These are phyloP conservation scores for Eira barbara DNA, from an alignment of 2,113 vertebrate species.

Conservation along the genomic window DNA sequence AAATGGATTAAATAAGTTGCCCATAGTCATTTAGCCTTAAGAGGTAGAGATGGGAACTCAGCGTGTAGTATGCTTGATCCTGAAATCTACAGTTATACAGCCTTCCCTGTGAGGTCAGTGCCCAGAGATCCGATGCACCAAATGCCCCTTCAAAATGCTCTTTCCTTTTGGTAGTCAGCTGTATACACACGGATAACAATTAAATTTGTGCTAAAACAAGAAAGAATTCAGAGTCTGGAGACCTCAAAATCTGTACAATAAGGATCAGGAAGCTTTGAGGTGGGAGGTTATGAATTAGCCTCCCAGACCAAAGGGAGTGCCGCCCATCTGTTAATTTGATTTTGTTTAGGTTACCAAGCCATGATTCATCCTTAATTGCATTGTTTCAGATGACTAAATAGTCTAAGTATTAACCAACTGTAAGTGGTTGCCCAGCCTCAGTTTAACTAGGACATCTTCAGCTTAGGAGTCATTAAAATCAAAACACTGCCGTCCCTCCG, in stretches of 20 bases:
- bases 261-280: neutral
- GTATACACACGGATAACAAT: neutral
- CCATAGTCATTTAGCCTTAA: neutral
- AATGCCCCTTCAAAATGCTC: neutral
- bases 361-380: slow-evolving; percentile 73
- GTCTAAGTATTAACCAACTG: slow-evolving; percentile 72
- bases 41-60: neutral
- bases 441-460: slow-evolving; percentile 59
- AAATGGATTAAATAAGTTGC: neutral
- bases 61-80: neutral
- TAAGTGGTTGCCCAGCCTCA: slow-evolving; percentile 56
- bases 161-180: neutral
- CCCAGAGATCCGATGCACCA: neutral
- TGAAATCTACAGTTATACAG: neutral
- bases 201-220: neutral
- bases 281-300: slow-evolving; percentile 58
- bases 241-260: neutral
- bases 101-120: too few relatives aligned
- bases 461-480: slow-evolving; percentile 58
- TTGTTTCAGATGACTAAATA: slow-evolving; percentile 75
- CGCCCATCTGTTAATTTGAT: slow-evolving; percentile 63
- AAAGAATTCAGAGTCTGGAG: neutral
- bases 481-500: neutral
- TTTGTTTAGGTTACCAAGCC: slow-evolving; percentile 70
- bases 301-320: slow-evolving; percentile 64